phyloP scores from a whole-genome alignment of 2,797 vertebrate species.

The Coracias cyanogaster region DNA sequence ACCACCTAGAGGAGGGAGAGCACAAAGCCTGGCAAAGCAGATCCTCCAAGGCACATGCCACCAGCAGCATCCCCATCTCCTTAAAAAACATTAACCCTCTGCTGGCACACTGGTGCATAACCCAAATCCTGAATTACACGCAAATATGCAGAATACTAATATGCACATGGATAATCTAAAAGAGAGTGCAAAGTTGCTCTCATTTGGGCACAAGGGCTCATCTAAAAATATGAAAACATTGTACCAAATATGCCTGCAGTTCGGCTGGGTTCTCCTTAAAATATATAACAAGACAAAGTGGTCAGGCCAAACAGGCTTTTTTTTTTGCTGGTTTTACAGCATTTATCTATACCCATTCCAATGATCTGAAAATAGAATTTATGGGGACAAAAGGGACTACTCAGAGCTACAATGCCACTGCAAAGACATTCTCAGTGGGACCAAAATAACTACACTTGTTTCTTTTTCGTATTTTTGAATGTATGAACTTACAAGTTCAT shows the following conservation, averaged over 20 bases:
- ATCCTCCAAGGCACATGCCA: neutral
- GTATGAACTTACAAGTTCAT: neutral
- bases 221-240: neutral
- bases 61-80: neutral
- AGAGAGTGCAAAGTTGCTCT: neutral
- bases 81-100: neutral
- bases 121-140: neutral
- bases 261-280: neutral
- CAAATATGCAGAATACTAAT: neutral
- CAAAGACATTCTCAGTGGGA: neutral
- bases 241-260: neutral
- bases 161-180: neutral
- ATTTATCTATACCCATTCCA: neutral
- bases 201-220: neutral
- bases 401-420: neutral
- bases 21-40: neutral
- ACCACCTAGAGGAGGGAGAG: neutral
- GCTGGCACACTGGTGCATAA: neutral
- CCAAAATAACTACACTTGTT: neutral
- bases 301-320: neutral
- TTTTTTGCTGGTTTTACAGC: neutral
- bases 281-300: neutral
- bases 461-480: neutral
- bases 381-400: neutral
- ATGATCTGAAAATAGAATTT: slow-evolving; percentile 9